These are phyloP conservation scores for Takifugu rubripes DNA, from an alignment of 2,797 vertebrate species.

Conservation along the genomic window DNA sequence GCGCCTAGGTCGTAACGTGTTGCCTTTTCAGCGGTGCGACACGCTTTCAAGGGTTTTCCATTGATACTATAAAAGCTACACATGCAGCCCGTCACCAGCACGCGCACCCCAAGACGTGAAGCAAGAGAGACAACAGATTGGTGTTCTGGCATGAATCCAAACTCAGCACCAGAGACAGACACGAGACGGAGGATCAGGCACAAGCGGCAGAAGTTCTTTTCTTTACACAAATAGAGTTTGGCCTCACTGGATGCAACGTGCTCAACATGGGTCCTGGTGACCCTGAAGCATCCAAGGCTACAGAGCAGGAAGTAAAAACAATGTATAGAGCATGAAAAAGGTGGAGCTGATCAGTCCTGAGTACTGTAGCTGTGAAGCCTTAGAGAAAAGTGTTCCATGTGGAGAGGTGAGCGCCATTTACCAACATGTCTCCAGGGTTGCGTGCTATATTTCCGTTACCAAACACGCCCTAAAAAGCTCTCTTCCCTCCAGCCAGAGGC, in stretches of 20 bases:
- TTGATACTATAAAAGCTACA: conserved; percentile 1
- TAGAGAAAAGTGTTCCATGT: conserved; percentile 54
- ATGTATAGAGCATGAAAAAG: too few species aligned
- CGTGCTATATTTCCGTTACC: conserved; percentile 29
- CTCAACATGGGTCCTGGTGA: conserved; percentile 46
- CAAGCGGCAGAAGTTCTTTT: conserved; percentile 39
- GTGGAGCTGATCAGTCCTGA: too few species aligned
- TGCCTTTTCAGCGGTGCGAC: background rate
- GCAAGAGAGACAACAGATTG: conserved; percentile 52
- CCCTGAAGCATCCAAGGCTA: conserved; percentile 53
- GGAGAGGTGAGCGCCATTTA: conserved; percentile 13
- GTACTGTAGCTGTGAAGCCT: conserved; percentile 14
- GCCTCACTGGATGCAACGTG: conserved; percentile 35
- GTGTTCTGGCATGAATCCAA: conserved; percentile 49
- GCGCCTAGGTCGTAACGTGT: conserved; percentile 13
- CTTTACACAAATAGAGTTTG: conserved; percentile 22
- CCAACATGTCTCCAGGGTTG: conserved; percentile 48
- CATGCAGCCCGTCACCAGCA: conserved; percentile 14
- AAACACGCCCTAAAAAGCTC: conserved; percentile 24
- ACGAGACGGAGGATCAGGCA: conserved; percentile 37
- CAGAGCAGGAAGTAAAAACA: conserved; percentile 47
- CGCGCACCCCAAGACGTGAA: conserved; percentile 26
- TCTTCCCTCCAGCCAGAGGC: conserved; percentile 47
- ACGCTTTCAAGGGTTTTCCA: background rate
- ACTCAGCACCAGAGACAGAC: conserved; percentile 39